Evolutionary conservation across 2,888 invertebrate species (phyloP).

Genomic region (Sarcophaga subvicina): DNA sequence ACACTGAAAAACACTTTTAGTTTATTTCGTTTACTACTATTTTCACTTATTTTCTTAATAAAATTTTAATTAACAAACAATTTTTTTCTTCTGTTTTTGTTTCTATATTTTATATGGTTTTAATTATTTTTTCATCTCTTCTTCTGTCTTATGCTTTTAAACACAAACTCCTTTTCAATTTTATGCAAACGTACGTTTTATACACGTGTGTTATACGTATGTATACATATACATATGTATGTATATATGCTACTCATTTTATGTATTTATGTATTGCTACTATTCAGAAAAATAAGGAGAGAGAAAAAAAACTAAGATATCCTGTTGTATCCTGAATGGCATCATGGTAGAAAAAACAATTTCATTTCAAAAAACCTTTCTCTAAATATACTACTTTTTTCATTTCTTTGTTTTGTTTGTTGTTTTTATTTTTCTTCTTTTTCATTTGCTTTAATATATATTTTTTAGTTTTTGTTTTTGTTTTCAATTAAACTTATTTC

Average conservation of each 20-base stretch:
- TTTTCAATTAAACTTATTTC: conserved; percentile 7
- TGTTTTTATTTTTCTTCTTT: conserved; percentile 7
- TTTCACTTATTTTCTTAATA: conserved; percentile 3
- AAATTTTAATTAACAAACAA: conserved; percentile 31
- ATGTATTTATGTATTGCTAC: background rate
- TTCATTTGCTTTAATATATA: background rate
- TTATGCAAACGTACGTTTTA: background rate
- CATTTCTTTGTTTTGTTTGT: conserved; percentile 8
- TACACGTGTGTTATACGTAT: background rate
- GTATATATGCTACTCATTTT: background rate
- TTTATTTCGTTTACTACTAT: background rate
- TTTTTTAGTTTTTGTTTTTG: conserved; percentile 16
- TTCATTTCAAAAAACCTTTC: conserved; percentile 61
- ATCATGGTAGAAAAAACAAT: conserved; percentile 35
- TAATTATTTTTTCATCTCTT: conserved; percentile 61
- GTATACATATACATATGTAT: background rate
- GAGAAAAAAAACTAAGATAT: conserved; percentile 2
- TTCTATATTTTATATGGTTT: too few relatives aligned
- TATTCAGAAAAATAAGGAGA: conserved; percentile 5
- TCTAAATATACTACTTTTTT: conserved; percentile 60
- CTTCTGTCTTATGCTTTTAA: background rate
- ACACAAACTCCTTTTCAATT: background rate
- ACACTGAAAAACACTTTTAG: too few relatives aligned
- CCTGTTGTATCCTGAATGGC: conserved; percentile 39
- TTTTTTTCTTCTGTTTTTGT: conserved; percentile 11